A percentile compares a stretch with the other conserved stretches of the same genome.
These are phyloP conservation scores for Bungarus multicinctus DNA, from an alignment of 2,113 vertebrate genomes.

Conservation along the genomic window DNA sequence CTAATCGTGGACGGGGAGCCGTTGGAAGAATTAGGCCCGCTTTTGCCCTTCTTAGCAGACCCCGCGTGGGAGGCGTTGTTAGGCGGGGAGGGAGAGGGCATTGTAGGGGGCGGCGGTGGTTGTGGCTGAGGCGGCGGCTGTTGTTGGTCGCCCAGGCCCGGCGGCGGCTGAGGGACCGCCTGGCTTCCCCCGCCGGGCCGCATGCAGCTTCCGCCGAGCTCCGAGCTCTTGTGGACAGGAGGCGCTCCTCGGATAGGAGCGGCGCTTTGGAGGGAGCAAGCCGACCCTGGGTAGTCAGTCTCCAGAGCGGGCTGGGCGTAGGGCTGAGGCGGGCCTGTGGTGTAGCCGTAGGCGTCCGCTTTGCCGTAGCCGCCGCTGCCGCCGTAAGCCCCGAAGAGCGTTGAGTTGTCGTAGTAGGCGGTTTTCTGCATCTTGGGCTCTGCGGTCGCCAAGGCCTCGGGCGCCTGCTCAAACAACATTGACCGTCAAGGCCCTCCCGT, in stretches of 20 bases:
- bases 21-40: constrained; percentile 73
- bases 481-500: constrained; percentile 60
- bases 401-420: constrained; percentile 95
- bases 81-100: constrained; percentile 88
- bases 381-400: constrained; percentile 93
- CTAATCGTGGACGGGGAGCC: constrained; percentile 83
- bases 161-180: constrained; percentile 80
- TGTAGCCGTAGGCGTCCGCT: constrained; percentile 88
- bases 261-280: constrained; percentile 89
- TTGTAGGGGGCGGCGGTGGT: constrained; percentile 70
- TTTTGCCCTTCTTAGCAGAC: constrained; percentile 87
- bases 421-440: constrained; percentile 95
- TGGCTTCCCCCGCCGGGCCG: constrained; percentile 79
- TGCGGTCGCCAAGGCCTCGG: constrained; percentile 79
- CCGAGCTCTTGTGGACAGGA: constrained; percentile 81
- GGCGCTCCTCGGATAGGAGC: constrained; percentile 78
- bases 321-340: constrained; percentile 85
- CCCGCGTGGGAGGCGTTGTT: constrained; percentile 74
- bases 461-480: constrained; percentile 91
- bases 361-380: constrained; percentile 83
- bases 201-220: constrained; percentile 92
- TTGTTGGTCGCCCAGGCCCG: constrained; percentile 82
- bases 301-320: constrained; percentile 85
- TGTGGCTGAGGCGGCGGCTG: not conserved
- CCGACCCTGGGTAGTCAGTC: constrained; percentile 86